Evolutionary conservation across 1,140 invertebrate genomes (phyloP).

Genomic region (Diachasma alloeum): DNA sequence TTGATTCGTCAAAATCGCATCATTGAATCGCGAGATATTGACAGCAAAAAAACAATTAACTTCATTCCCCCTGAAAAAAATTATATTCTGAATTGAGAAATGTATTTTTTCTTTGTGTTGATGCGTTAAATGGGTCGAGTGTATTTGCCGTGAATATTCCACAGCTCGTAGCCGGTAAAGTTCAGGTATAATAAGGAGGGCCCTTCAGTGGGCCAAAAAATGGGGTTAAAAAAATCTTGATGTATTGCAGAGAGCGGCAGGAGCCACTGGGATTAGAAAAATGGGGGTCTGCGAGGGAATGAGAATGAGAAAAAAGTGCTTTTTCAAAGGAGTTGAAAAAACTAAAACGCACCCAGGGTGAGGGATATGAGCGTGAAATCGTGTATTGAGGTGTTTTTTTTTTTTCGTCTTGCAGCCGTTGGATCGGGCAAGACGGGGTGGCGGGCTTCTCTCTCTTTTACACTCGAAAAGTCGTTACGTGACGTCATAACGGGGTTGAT

Average conservation of each 20-base stretch:
- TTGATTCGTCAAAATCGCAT: no score
- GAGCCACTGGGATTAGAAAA: background rate
- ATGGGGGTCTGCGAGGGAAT: background rate
- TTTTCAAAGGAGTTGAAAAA: constrained; percentile 22
- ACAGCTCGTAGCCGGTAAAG: background rate
- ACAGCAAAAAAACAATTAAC: no score
- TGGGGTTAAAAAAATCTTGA: constrained; percentile 31
- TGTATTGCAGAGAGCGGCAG: constrained; percentile 19
- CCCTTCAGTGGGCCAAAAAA: constrained; percentile 1
- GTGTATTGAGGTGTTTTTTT: constrained; percentile 12
- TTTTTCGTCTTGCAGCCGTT: constrained; percentile 26
- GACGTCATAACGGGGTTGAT: constrained; percentile 18
- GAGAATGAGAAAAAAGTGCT: constrained; percentile 5
- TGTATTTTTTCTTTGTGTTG: background rate
- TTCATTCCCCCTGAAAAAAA: no score
- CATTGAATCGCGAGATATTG: no score
- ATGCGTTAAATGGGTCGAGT: background rate
- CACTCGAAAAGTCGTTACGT: constrained; percentile 36
- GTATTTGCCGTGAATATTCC: background rate
- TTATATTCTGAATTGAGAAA: no score
- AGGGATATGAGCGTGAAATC: constrained; percentile 32
- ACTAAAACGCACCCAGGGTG: constrained; percentile 18
- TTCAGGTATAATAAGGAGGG: constrained; percentile 13
- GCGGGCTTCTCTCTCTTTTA: constrained; percentile 8
- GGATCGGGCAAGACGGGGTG: constrained; percentile 33